Percentiles rank a stretch among this genome's conserved stretches.
Evolutionary conservation across 2,888 invertebrate species (phyloP).

Genomic region (Nineta flava): DNA sequence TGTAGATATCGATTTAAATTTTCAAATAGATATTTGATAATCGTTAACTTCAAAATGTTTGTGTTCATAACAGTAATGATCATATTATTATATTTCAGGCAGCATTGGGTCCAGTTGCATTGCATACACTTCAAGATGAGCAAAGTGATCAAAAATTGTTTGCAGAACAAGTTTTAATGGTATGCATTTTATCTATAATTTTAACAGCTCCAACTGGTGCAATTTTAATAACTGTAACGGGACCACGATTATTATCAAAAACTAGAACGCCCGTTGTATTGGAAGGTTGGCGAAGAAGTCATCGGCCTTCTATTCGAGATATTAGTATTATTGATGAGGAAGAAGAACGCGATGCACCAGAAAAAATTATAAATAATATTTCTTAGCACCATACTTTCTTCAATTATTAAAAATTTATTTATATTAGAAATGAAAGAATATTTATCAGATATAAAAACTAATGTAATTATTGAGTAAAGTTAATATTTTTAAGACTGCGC

Average conservation of each 20-base stretch:
- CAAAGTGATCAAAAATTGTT: slow-evolving; percentile 31
- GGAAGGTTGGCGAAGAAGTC: slow-evolving; percentile 65
- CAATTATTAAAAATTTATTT: background rate
- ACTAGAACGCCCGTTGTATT: slow-evolving; percentile 51
- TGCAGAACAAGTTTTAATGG: slow-evolving; percentile 55
- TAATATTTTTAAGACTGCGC: background rate
- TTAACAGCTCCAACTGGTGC: slow-evolving; percentile 75
- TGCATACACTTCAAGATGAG: slow-evolving; percentile 41
- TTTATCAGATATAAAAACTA: background rate
- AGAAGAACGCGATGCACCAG: slow-evolving; percentile 45
- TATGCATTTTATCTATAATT: slow-evolving; percentile 67
- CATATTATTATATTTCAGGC: slow-evolving; percentile 34
- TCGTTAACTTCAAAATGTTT: background rate
- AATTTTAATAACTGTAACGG: slow-evolving; percentile 62
- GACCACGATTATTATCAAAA: slow-evolving; percentile 61
- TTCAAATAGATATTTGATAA: too few species aligned
- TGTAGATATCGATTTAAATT: too few species aligned
- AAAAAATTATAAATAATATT: slow-evolving; percentile 22
- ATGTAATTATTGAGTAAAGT: background rate
- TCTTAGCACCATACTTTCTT: slow-evolving; percentile 5
- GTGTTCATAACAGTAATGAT: background rate
- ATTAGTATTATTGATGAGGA: slow-evolving; percentile 77
- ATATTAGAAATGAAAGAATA: background rate
- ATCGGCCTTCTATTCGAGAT: slow-evolving; percentile 70
- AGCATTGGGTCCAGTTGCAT: slow-evolving; percentile 61